Base-by-base conservation (phyloP, 2,888 invertebrate genomes). In the Lasioglossum marginatum region DNA sequence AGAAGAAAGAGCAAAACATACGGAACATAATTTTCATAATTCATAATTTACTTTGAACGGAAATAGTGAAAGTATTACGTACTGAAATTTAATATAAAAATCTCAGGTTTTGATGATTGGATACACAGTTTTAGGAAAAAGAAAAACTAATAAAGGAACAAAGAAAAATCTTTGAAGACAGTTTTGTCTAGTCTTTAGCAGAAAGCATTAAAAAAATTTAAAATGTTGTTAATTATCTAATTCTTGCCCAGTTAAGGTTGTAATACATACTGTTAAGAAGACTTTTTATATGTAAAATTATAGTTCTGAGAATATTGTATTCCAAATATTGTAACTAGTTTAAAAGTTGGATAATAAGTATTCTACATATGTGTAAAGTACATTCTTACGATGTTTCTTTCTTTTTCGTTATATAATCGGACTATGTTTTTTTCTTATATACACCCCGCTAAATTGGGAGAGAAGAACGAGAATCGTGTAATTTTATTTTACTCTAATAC, bases 281-380 rank as follows among this genome's bases (percentile, higher is more conserved):
- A 90, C 89, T 91, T 90, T 90, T 90, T 90, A 90, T 91, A 90
- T 90, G 82, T 90, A 90, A 91, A 88, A 83, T 91, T 74, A 89
- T 86, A 89, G 77, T 82, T 88, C 85, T 84, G 87, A 84, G 60
- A 79, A 83, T 89, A 88, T 86, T 90, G 75, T 87, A 89, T 88
- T 91, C 82, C 79, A 83, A 81, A 81, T 84, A 88, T 90, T 82
- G 77, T 86, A 81, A 79, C 83, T 87, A 89, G 84, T 89, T 90
- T 89, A 83, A 77, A 79, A 77, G 81, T 83, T 79, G 84, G 74
- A 75, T 90, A 90, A 90, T 77, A 85, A 88, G 88, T 82, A 76
- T 84, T 81, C 83, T 77, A 81, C 70, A 77, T 83, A 81, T 63
- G 52, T 74, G 73, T 75, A 77, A 83, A 83, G 83, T 79, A 75